These are phyloP conservation scores for Etheostoma perlongum DNA, from an alignment of 2,797 vertebrate genomes.

Conservation along the genomic window DNA sequence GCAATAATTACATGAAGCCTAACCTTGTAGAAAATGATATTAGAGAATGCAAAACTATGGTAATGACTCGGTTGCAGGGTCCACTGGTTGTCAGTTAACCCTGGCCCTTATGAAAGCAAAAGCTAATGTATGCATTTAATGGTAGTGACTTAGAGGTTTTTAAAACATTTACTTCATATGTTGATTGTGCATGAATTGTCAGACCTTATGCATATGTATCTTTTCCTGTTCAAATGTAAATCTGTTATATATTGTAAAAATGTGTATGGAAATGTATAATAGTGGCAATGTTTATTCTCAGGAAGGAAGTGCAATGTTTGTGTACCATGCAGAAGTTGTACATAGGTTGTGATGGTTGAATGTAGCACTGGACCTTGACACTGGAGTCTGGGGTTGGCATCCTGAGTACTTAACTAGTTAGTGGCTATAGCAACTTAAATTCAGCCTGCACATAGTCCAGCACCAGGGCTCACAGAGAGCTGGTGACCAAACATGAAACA, in stretches of 20 bases:
- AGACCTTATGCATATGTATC: constrained; percentile 1
- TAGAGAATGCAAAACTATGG: constrained; percentile 73
- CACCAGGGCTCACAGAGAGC: too few species aligned
- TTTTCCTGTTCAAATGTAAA: constrained; percentile 2
- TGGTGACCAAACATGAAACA: not conserved
- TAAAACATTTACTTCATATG: constrained; percentile 1
- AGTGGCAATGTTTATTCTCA: not conserved
- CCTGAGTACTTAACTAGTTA: not conserved
- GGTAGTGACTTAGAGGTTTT: constrained; percentile 11
- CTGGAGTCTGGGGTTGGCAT: not conserved
- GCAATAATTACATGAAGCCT: constrained; percentile 73
- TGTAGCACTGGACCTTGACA: not conserved
- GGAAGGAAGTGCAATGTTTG: not conserved
- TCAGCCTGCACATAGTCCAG: too few species aligned
- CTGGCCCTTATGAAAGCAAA: constrained; percentile 28
- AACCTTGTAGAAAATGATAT: constrained; percentile 83
- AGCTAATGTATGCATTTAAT: constrained; percentile 28
- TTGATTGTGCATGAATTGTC: not conserved
- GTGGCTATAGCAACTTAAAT: too few species aligned
- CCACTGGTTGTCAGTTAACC: constrained; percentile 62
- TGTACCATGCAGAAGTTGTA: not conserved
- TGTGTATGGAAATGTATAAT: not conserved
- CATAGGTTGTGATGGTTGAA: not conserved
- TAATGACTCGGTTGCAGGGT: constrained; percentile 61
- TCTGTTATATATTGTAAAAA: not conserved